Conservation (phyloP, 2,113 vertebrate genomes). For the Uria lomvia region DNA sequence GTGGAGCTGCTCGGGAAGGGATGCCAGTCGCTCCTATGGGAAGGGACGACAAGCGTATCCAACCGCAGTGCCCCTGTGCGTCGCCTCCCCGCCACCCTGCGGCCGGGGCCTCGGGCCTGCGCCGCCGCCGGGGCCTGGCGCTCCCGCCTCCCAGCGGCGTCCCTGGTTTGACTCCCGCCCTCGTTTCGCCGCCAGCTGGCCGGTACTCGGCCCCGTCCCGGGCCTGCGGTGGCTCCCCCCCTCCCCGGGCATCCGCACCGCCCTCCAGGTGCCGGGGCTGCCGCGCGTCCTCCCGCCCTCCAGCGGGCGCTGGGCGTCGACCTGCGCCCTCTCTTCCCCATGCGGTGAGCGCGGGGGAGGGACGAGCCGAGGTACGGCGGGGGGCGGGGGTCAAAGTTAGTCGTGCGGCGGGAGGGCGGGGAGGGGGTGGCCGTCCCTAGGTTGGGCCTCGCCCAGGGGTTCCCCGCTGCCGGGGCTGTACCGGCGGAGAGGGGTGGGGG, state of each 20-base stretch:
- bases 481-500: too few relatives aligned
- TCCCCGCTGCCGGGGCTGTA: rapidly evolving
- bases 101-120: neutral
- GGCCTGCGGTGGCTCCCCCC: too few relatives aligned
- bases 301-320: neutral
- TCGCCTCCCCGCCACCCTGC: too few relatives aligned
- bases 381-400: neutral
- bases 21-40: neutral
- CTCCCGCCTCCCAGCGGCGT: neutral
- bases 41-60: neutral
- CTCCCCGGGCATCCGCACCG: neutral
- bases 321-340: too few relatives aligned
- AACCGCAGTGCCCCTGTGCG: rapidly evolving
- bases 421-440: rapidly evolving
- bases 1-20: neutral
- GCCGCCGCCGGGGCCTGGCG: neutral
- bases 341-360: neutral
- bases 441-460: neutral
- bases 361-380: neutral
- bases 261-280: neutral
- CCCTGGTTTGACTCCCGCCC: too few relatives aligned
- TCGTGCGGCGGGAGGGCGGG: too few relatives aligned
- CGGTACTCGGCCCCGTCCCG: too few relatives aligned
- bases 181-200: neutral
- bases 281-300: neutral